Base-by-base conservation (phyloP, 2,113 vertebrate species). In the Malurus alboscapulatus region DNA sequence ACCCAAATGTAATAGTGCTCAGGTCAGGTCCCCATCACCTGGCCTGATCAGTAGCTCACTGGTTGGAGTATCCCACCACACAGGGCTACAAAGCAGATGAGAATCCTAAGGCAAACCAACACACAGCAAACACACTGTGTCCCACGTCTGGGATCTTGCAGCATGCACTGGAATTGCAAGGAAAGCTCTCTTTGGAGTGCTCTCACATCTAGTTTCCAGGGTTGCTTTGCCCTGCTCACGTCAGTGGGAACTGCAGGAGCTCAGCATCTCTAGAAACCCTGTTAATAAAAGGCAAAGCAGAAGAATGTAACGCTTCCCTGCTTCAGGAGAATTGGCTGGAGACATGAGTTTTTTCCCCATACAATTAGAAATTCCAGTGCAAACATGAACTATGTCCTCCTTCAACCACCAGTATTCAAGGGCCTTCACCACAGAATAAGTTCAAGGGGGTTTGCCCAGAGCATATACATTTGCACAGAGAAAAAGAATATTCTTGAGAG, bases 121-220 rank as follows among this genome's bases (percentile, higher is more conserved):
- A 25, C 0, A 0, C 7, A 51, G 74, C 54, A 66, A 76, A 47
- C 51, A 38, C 1, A 1, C 7, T 2, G 1, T 2, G 0, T 74
- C 47, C 67, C 58, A 16, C 3, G 0, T 6, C 32, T 26, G 32
- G 29, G 27, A 36, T 62, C 71, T 16, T 27, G 19, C 42, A 63
- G 67, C 48, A 59, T 47, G 38, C 58, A 40, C 81, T 40, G 54
- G 47, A 86, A 58, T 17, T 74, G 51, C 51, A 76, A 53, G 34
- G 40, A 78, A 73, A 61, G 45, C 44, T 65, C n/a, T 68, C 63
- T 79, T 67, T 4, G 30, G 74, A 91, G 45, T 68, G 40, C 29
- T 36, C 63, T 50, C 4, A 0, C 40, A 61, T 47, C 24, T 34
- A 2, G 8, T 63, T 91, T 89, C 55, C 81, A 63, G 54, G 62